These are phyloP conservation scores for Strigops habroptila DNA, from an alignment of 2,113 vertebrate species.

Conservation along the genomic window DNA sequence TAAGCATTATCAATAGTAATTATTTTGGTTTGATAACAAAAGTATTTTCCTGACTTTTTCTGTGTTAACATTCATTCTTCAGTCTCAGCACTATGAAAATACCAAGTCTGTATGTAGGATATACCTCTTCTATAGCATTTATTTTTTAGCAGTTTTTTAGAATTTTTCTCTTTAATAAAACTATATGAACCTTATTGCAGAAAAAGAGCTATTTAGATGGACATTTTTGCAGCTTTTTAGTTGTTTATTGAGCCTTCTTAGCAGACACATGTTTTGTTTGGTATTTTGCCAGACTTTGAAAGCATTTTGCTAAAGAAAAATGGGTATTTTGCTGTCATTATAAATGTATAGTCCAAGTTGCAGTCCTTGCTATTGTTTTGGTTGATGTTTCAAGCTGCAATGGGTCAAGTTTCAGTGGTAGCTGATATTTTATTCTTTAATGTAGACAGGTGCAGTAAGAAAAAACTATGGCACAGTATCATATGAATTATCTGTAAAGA, in stretches of 20 bases:
- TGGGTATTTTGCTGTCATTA: background rate
- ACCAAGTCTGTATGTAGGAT: background rate
- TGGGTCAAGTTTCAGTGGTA: background rate
- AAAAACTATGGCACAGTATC: background rate
- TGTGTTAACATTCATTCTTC: background rate
- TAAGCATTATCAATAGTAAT: background rate
- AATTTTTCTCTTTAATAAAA: background rate
- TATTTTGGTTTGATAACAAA: background rate
- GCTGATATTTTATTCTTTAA: background rate
- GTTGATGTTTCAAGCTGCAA: background rate
- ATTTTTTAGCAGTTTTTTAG: background rate
- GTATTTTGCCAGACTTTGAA: background rate
- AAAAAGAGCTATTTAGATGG: background rate
- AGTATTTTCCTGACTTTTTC: background rate
- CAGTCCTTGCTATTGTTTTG: background rate
- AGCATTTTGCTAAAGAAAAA: background rate
- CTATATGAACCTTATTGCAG: background rate
- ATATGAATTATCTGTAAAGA: background rate
- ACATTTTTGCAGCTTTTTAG: background rate
- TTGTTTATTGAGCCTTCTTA: background rate
- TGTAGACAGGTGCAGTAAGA: background rate
- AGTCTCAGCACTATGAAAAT: background rate
- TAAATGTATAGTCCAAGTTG: background rate
- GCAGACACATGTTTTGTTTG: background rate
- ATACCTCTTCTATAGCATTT: background rate